A percentile compares a stretch with the other conserved stretches of the same genome.
phyloP scores from a whole-genome alignment of 2,113 vertebrate genomes.

The Panurus biarmicus region DNA sequence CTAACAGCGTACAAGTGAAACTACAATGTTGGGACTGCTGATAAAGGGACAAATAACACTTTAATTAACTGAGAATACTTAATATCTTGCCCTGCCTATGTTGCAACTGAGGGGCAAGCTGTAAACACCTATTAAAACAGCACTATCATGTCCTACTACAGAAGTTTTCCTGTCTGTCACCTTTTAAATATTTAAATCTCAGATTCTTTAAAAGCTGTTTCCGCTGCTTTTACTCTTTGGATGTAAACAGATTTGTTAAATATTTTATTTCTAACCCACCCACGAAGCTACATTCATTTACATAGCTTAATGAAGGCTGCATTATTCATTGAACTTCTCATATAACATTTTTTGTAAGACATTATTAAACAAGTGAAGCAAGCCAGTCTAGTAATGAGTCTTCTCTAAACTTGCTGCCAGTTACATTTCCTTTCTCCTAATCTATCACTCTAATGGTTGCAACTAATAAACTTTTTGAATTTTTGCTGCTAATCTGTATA shows the following conservation, averaged over 20 bases:
- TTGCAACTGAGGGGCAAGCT: not conserved
- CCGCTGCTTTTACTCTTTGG: not conserved
- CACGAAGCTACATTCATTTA: constrained; percentile 47
- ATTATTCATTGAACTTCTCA: constrained; percentile 61
- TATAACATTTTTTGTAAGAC: constrained; percentile 49
- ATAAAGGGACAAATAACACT: not conserved
- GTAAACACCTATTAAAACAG: not conserved
- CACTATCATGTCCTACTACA: not conserved
- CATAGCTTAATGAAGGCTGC: constrained; percentile 51
- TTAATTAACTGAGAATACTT: not conserved
- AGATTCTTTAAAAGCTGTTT: constrained; percentile 39
- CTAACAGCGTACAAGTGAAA: not conserved
- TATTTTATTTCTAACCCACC: constrained; percentile 54
- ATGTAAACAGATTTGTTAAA: constrained; percentile 47
- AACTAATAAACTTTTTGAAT: constrained; percentile 44
- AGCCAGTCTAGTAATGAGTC: constrained; percentile 25
- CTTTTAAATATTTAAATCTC: constrained; percentile 41
- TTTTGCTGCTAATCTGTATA: constrained; percentile 46
- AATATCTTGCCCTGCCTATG: not conserved
- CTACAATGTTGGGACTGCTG: not conserved
- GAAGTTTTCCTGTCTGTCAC: not conserved
- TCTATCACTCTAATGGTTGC: constrained; percentile 57
- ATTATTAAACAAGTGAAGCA: constrained; percentile 45
- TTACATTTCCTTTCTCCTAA: constrained; percentile 58
- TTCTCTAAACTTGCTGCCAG: constrained; percentile 61